Evolutionary conservation across 2,113 vertebrate species (phyloP), one percentile per base, ranked within the genome.

Genomic region (Maccullochella peelii): DNA sequence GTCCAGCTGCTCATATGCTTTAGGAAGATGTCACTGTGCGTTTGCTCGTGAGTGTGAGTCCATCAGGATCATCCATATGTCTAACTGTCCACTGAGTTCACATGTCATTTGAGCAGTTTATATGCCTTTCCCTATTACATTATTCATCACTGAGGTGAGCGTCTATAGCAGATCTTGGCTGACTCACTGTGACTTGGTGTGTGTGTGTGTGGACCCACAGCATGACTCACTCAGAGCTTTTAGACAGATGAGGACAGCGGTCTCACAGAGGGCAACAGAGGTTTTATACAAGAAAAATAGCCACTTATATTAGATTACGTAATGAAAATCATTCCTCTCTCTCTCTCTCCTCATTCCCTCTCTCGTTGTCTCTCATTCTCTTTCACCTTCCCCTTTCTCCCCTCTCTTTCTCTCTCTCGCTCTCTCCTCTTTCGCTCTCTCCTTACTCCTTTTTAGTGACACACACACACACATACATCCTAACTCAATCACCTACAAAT

Each of bases 171-270:
- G 91, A 91, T 90, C 92, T 91, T 82, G 86, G 92, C 91, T 94
- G 94, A 94, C 83, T 94, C 94, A 94, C 87, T 85, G 59, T 93
- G 90, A 91, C 91, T 86, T 70, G 38, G 62, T 57, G 77, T 73
- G 82, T 81, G 77, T 68, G 63, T 79, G 79, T 75, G 81, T 23
- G 33, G 9, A 66, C 30, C 86, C 72, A 80, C 88, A 90, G 79
- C 70, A 83, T 93, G 94, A 95, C 88, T 95, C 91, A 95, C 87
- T 90, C 79, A 69, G 85, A 90, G 92, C 93, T 93, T 93, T 95
- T 92, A 95, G 93, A 93, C 89, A 89, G 92, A 95, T 94, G 94
- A 95, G 93, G 91, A 93, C 89, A 92, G 83, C 66, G 25, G 86
- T 71, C 90, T 92, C 75, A 67, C 73, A 69, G 91, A 94, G 93